These are phyloP conservation scores for Salticus scenicus DNA, from an alignment of 2,888 invertebrate species.

Conservation along the genomic window DNA sequence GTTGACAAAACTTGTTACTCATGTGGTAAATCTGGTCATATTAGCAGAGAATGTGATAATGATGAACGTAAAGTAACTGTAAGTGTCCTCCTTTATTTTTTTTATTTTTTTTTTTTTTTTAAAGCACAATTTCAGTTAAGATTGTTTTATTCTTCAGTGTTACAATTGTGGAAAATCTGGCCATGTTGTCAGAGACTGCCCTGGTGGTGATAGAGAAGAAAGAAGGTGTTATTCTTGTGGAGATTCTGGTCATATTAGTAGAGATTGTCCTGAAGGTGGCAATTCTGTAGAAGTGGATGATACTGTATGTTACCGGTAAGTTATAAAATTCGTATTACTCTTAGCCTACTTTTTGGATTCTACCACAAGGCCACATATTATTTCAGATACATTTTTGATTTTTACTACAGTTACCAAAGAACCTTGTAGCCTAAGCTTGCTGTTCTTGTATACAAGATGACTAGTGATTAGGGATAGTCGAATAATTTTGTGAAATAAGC, in stretches of 20 bases:
- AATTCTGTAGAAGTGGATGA: conserved; percentile 56
- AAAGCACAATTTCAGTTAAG: no score
- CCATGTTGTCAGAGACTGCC: conserved; percentile 76
- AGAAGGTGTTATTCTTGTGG: conserved; percentile 76
- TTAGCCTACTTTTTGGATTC: no score
- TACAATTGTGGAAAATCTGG: conserved; percentile 76
- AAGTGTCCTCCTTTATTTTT: neutral
- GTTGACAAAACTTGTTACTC: conserved; percentile 85
- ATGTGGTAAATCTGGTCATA: conserved; percentile 94
- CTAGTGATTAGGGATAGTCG: no score
- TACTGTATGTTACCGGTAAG: conserved; percentile 69
- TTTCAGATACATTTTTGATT: no score
- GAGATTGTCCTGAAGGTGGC: conserved; percentile 74
- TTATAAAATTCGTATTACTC: no score
- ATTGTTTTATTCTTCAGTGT: conserved; percentile 71
- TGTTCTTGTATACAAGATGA: no score
- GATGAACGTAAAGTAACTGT: conserved; percentile 71
- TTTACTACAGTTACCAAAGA: no score
- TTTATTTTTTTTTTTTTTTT: no score
- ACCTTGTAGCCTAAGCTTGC: no score
- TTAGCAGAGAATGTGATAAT: conserved; percentile 87
- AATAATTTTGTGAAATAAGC: no score
- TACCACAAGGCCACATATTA: no score
- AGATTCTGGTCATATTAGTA: conserved; percentile 75
- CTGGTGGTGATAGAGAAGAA: conserved; percentile 73